Evolutionary conservation across 2,797 vertebrate species (phyloP).

Genomic region (Rallus crepitans): DNA sequence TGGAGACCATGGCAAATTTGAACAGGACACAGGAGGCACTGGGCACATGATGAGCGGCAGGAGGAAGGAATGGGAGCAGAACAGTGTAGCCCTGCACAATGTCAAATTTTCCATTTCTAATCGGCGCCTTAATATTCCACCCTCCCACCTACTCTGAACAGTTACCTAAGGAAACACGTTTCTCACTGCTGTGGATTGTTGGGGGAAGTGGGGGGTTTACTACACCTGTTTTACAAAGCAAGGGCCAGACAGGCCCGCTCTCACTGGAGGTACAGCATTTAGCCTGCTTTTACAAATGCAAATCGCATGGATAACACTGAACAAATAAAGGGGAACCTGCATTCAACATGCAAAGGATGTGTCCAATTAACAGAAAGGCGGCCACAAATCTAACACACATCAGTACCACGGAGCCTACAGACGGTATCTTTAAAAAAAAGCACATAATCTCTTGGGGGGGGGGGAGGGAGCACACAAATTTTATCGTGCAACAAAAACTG

Average conservation of each 20-base stretch:
- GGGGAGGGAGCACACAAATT: neutral
- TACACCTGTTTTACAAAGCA: neutral
- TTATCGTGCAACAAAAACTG: conserved; percentile 12
- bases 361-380: conserved; percentile 4
- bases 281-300: neutral
- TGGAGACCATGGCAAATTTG: neutral
- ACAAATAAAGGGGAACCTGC: neutral
- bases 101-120: neutral
- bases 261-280: neutral
- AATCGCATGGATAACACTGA: neutral
- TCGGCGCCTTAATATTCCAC: neutral
- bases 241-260: neutral
- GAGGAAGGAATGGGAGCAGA: neutral
- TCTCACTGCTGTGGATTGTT: neutral
- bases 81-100: neutral
- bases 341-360: conserved; percentile 29
- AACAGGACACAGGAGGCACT: fast-evolving
- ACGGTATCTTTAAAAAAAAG: neutral
- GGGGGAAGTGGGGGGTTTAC: neutral
- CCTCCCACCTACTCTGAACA: no score
- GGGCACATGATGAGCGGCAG: no score
- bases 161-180: neutral
- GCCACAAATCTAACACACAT: neutral
- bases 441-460: neutral
- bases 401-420: neutral